Percentiles rank a stretch among this genome's conserved stretches.
phyloP scores from a whole-genome alignment of 2,113 vertebrate genomes.

The Lasiurus cinereus region DNA sequence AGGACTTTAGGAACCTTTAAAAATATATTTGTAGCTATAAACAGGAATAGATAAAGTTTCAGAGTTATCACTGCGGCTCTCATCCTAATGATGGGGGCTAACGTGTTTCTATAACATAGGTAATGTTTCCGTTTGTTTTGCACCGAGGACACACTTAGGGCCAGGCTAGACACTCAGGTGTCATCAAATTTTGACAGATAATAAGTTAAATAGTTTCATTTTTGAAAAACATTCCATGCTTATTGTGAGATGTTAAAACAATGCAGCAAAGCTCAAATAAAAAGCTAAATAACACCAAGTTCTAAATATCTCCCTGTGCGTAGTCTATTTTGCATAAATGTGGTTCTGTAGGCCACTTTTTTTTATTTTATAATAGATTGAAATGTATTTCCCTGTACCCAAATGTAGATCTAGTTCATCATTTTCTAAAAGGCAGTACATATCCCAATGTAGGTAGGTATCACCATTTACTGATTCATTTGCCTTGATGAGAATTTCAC shows the following conservation, averaged over 20 bases:
- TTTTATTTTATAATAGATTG: slow-evolving; percentile 9
- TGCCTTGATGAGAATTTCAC: slow-evolving; percentile 40
- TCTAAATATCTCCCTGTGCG: slow-evolving; percentile 16
- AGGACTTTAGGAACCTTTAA: neutral
- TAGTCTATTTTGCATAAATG: slow-evolving; percentile 37
- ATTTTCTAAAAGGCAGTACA: neutral
- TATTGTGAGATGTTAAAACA: slow-evolving; percentile 28
- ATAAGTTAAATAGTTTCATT: neutral
- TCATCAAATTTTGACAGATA: neutral
- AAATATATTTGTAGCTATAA: slow-evolving; percentile 12
- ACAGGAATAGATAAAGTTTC: slow-evolving; percentile 11
- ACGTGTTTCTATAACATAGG: neutral
- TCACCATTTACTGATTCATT: slow-evolving; percentile 43
- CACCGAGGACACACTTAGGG: neutral
- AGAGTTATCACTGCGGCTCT: neutral
- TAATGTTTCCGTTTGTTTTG: neutral
- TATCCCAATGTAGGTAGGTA: neutral
- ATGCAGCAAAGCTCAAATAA: neutral
- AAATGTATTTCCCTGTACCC: neutral
- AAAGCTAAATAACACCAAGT: neutral
- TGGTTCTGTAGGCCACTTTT: neutral
- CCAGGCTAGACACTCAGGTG: neutral
- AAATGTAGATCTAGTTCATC: neutral
- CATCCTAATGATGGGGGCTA: neutral
- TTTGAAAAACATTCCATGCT: neutral